Evolutionary conservation across 2,113 vertebrate species (phyloP), one percentile per base, ranked within the genome.

Genomic region (Cyanocitta stelleri): DNA sequence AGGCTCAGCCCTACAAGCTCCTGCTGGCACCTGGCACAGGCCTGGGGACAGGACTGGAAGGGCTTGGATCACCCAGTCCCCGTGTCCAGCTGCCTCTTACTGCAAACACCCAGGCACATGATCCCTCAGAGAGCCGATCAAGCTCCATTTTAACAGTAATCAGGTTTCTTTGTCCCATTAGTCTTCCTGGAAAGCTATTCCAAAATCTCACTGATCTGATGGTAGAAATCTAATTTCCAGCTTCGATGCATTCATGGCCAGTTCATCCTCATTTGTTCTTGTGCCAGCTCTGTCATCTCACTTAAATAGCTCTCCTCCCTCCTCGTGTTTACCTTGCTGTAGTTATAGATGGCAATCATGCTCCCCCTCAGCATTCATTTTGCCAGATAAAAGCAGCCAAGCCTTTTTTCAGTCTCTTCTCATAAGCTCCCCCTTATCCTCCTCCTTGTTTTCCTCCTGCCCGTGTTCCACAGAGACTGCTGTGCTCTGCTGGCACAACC

Each of bases 171-270:
- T 96, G 92, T 95, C 75, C 88, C 79, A 80, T 95, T 94, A 88
- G 86, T 87, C 75, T 83, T 83, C 69, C 94, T 69, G 75, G 90
- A 92, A 90, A 95, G 72, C 92, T 54, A 46, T 93, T 93, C 90
- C 92, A 93, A 88, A 93, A 73, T 77, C 90, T 90, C 74, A 37
- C 88, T 66, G 88, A 80, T 93, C 85, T 96, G 88, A 89, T 90
- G 79, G 44, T 83, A 73, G 92, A 94, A 96, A 94, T 93, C 67
- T 93, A 74, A 94, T 94, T 97, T 94, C 90, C 94, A 97, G 94
- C 96, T 74, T 85, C 4, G 5, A 49, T 83, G 95, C 78, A 83
- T 90, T 88, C 85, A 26, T 51, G 82, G 82, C 94, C 92, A 88
- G 90, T 94, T 90, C 95, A 83, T 92, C 88, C 94, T 83, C 94